Conservation (phyloP, 2,797 vertebrate species). For the Myoxocephalus aenaeus region DNA sequence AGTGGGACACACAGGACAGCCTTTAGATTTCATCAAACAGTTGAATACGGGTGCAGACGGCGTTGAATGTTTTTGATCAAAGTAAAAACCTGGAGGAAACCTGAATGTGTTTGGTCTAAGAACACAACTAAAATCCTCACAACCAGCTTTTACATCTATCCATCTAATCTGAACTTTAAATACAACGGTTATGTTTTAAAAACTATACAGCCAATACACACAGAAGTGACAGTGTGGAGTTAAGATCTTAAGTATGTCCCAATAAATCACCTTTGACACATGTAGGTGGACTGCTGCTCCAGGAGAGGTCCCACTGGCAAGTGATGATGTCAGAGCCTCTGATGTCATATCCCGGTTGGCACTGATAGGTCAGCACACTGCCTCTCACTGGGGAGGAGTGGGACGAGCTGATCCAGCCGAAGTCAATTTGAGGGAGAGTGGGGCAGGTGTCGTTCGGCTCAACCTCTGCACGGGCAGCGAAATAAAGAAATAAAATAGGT, state of each 20-base stretch:
- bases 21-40: neutral
- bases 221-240: neutral
- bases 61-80: neutral
- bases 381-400: constrained; percentile 91
- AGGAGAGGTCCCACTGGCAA: constrained; percentile 95
- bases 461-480: constrained; percentile 83
- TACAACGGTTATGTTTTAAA: neutral
- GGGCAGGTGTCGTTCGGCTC: constrained; percentile 94
- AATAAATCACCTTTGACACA: constrained; percentile 89
- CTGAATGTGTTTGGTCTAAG: neutral
- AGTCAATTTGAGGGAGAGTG: constrained; percentile 87
- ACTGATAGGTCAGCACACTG: constrained; percentile 94
- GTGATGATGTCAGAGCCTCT: constrained; percentile 94
- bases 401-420: constrained; percentile 93
- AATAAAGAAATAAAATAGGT: neutral
- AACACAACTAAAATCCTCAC: neutral
- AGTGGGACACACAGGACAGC: neutral
- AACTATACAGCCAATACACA: neutral
- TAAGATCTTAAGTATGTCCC: too few relatives aligned
- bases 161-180: neutral
- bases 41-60: neutral
- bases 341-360: constrained; percentile 93
- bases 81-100: neutral
- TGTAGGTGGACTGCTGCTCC: constrained; percentile 92
- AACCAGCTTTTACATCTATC: neutral